phyloP scores from a whole-genome alignment of 2,113 vertebrate genomes.

The Xiphophorus maculatus region DNA sequence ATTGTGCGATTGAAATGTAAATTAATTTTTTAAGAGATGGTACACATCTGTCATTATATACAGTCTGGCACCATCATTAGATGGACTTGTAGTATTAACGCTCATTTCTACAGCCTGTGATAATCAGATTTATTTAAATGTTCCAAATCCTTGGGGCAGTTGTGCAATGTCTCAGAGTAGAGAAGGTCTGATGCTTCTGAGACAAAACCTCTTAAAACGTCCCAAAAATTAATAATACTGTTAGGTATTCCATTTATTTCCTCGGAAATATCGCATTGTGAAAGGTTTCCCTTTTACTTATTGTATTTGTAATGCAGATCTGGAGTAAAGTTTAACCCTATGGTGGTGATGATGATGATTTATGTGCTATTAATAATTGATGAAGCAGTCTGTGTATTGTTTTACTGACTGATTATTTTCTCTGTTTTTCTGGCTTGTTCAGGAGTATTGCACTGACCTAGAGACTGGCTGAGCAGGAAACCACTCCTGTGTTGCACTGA shows the following conservation, averaged over 20 bases:
- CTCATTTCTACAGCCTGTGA: conserved; percentile 93
- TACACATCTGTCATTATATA: conserved; percentile 98
- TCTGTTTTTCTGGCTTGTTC: conserved; percentile 73
- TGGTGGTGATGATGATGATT: conserved; percentile 41
- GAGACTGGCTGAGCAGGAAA: conserved; percentile 83
- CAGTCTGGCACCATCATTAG: conserved; percentile 96
- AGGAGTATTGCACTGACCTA: conserved; percentile 72
- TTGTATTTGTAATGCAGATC: conserved; percentile 79
- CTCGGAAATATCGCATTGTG: conserved; percentile 88
- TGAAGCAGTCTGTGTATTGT: conserved; percentile 49
- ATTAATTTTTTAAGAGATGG: conserved; percentile 96
- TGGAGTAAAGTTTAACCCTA: conserved; percentile 73
- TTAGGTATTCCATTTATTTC: conserved; percentile 93
- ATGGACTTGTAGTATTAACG: conserved; percentile 88
- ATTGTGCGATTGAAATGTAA: conserved; percentile 99
- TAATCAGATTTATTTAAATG: conserved; percentile 87
- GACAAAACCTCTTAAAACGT: conserved; percentile 84
- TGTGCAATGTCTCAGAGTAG: conserved; percentile 90
- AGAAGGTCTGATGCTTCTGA: conserved; percentile 84
- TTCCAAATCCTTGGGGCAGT: conserved; percentile 80
- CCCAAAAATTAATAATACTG: conserved; percentile 89
- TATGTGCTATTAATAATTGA: conserved; percentile 70
- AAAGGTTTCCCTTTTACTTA: conserved; percentile 89
- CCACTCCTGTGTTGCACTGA: conserved; percentile 84
- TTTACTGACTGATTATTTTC: conserved; percentile 76